phyloP scores from a whole-genome alignment of 1,140 invertebrate species.

The Tetragonula clypearis region DNA sequence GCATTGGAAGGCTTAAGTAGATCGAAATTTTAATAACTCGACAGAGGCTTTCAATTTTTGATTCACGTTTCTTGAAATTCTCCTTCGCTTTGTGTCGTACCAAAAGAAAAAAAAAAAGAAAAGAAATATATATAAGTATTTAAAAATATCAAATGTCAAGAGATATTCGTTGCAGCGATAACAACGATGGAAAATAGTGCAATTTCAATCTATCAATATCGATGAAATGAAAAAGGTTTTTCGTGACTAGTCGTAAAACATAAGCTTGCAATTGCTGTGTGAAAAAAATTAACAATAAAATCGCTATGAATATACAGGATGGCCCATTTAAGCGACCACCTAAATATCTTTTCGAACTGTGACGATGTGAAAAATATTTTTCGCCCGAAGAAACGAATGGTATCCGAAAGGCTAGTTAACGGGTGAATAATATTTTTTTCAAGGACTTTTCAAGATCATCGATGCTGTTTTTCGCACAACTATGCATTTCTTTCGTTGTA shows the following conservation, averaged over 20 bases:
- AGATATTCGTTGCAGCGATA: neutral
- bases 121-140: too few species aligned
- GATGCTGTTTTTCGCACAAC: too few species aligned
- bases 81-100: neutral
- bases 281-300: neutral
- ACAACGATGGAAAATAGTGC: neutral
- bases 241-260: neutral
- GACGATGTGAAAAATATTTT: too few species aligned
- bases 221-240: neutral
- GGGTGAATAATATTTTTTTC: too few species aligned
- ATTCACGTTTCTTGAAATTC: neutral
- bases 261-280: neutral
- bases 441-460: too few species aligned
- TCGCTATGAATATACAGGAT: neutral
- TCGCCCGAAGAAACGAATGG: too few species aligned
- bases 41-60: too few species aligned
- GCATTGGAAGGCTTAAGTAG: too few species aligned
- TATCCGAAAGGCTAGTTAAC: too few species aligned
- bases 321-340: neutral
- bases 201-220: neutral
- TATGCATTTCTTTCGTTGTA: too few species aligned
- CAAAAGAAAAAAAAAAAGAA: neutral
- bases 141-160: neutral
- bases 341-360: too few species aligned
- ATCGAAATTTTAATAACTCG: too few species aligned